Conservation (phyloP, 2,797 vertebrate species). For the Choloepus didactylus region DNA sequence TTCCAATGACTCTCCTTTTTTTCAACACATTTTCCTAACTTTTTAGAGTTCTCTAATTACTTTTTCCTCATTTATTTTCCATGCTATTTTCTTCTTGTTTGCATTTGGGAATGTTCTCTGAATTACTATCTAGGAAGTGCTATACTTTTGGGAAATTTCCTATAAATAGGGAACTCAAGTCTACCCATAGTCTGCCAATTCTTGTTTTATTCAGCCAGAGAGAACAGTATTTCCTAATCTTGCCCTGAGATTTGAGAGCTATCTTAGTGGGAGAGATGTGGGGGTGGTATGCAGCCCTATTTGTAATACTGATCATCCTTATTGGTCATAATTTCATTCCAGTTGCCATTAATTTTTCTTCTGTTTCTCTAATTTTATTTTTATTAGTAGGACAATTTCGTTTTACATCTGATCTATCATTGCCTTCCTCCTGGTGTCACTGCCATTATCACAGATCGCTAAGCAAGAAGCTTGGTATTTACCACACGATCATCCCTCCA, state of each 20-base stretch:
- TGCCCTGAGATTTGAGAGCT: background rate
- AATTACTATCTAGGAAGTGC: conserved; percentile 22
- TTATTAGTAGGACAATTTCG: background rate
- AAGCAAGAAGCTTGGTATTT: background rate
- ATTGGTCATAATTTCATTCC: background rate
- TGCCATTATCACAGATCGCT: background rate
- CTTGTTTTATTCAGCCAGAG: background rate
- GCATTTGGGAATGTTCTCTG: background rate
- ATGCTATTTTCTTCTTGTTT: background rate
- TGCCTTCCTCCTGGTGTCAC: background rate
- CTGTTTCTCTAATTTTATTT: background rate
- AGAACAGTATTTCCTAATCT: background rate
- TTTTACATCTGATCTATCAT: background rate
- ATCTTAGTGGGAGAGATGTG: background rate
- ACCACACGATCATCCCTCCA: background rate
- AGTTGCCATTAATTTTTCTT: background rate
- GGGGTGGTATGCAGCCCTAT: background rate
- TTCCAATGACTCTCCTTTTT: background rate
- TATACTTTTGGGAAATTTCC: conserved; percentile 38
- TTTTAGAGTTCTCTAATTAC: background rate
- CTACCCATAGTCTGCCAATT: background rate
- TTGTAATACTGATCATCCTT: background rate
- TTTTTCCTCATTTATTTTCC: conserved; percentile 31
- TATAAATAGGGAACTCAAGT: background rate
- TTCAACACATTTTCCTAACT: background rate